phyloP scores from a whole-genome alignment of 2,797 vertebrate species.

The Anguilla anguilla region DNA sequence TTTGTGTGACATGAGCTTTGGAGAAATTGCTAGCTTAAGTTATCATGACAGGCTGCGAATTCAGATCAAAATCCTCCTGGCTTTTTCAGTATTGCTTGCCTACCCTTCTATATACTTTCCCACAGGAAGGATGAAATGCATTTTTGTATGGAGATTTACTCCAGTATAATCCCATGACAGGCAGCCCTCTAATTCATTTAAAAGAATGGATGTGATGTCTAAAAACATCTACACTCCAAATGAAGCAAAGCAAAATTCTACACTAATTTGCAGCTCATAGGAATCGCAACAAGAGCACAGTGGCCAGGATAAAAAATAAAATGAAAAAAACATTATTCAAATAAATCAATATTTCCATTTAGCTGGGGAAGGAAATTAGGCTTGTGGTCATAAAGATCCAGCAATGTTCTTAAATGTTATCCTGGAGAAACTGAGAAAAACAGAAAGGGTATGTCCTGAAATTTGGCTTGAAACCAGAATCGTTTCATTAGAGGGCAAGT shows the following conservation, averaged over 20 bases:
- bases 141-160: neutral
- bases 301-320: too few relatives aligned
- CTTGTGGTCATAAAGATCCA: too few relatives aligned
- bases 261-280: neutral
- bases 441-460: too few relatives aligned
- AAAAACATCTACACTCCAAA: neutral
- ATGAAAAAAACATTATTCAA: too few relatives aligned
- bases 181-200: neutral
- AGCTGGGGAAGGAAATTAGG: too few relatives aligned
- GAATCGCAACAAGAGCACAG: neutral
- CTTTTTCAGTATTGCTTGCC: conserved; percentile 61
- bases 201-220: neutral
- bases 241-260: neutral
- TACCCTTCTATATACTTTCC: conserved; percentile 31
- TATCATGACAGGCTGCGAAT: conserved; percentile 58
- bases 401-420: too few relatives aligned
- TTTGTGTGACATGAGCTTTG: conserved; percentile 68
- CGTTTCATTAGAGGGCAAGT: too few relatives aligned
- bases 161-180: neutral
- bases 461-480: too few relatives aligned
- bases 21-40: conserved; percentile 65
- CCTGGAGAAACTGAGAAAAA: too few relatives aligned
- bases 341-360: too few relatives aligned
- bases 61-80: conserved; percentile 59
- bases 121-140: conserved; percentile 14